Evolutionary conservation across 2,797 vertebrate genomes (phyloP).

Genomic region (Euphonia xanthogaster): DNA sequence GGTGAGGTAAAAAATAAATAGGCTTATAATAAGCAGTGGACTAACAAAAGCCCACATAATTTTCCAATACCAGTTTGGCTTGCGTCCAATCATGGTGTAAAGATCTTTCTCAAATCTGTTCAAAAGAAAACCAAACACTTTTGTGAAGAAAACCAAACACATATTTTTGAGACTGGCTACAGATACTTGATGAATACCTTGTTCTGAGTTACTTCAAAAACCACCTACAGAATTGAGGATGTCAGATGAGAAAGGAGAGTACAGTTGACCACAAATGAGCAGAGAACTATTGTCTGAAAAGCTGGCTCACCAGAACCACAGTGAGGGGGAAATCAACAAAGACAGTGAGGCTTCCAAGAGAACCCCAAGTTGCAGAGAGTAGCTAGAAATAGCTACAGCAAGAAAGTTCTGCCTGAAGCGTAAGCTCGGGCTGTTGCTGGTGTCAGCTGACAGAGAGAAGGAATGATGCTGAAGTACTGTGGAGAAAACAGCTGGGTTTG

Average conservation of each 20-base stretch:
- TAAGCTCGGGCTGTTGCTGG: rapidly evolving
- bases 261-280: not conserved
- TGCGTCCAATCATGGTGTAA: conserved; percentile 83
- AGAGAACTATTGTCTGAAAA: not conserved
- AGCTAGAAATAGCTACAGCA: not conserved
- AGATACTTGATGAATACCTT: rapidly evolving
- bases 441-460: not conserved
- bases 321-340: not conserved
- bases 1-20: conserved; percentile 87
- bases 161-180: not conserved
- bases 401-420: not conserved
- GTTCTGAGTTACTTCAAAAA: not conserved
- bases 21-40: conserved; percentile 83
- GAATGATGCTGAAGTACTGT: not conserved
- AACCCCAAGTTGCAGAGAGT: not conserved
- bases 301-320: not conserved
- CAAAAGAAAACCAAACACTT: not conserved
- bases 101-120: conserved; percentile 90
- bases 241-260: not conserved
- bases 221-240: not conserved
- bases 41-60: conserved; percentile 84
- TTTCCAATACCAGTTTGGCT: conserved; percentile 88
- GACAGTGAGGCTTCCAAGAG: not conserved
- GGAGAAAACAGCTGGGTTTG: not conserved
- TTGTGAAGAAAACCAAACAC: not conserved